Conservation (phyloP, 2,797 vertebrate genomes). For the Falco novaeseelandiae region DNA sequence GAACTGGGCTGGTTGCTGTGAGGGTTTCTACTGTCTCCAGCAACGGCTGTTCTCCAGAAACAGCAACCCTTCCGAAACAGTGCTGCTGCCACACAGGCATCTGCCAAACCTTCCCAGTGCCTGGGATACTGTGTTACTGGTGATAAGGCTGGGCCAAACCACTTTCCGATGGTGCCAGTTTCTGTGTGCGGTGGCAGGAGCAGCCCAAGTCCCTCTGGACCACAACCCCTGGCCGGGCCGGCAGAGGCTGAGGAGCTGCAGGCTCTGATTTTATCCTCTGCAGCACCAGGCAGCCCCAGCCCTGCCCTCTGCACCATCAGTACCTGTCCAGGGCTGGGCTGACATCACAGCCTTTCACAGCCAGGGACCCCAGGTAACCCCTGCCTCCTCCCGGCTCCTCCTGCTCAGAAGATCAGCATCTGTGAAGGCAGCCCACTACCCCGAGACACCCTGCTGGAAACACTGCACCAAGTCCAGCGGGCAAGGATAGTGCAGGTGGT, state of each 20-base stretch:
- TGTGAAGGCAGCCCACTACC: neutral
- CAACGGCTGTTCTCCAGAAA: neutral
- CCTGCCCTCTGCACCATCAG: neutral
- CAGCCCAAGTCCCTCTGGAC: neutral
- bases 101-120: neutral
- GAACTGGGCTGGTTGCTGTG: neutral
- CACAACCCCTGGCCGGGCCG: neutral
- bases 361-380: no score
- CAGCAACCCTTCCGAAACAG: neutral
- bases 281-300: neutral
- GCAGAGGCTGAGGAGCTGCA: rapidly evolving
- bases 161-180: rapidly evolving
- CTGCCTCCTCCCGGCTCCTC: neutral
- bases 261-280: neutral
- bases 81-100: neutral
- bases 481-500: neutral
- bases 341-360: rapidly evolving
- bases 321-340: neutral
- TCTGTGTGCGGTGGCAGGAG: rapidly evolving
- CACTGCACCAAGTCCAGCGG: rapidly evolving
- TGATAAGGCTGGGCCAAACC: rapidly evolving
- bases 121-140: rapidly evolving
- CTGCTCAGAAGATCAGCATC: neutral
- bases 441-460: neutral
- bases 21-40: neutral